These are phyloP conservation scores for Bellardia pandia DNA, from an alignment of 2,888 invertebrate species.

Conservation along the genomic window DNA sequence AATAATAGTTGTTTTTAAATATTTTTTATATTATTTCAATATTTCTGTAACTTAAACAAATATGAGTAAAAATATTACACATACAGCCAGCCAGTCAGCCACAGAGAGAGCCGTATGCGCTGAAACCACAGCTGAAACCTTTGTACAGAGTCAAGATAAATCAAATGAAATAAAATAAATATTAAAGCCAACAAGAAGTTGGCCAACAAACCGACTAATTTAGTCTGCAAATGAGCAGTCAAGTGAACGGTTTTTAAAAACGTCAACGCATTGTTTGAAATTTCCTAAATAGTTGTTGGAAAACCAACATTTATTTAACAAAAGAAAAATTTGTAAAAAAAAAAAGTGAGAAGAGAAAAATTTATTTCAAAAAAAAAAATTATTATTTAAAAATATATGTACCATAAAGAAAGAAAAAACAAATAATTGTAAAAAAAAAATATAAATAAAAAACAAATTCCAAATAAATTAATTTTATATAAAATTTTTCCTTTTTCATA, in stretches of 20 bases:
- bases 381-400: constrained; percentile 18
- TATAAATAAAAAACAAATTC: constrained; percentile 5
- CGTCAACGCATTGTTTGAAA: constrained; percentile 61
- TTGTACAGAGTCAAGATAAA: not conserved
- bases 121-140: constrained; percentile 61
- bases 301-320: constrained; percentile 63
- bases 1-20: not conserved
- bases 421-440: not conserved
- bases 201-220: constrained; percentile 81
- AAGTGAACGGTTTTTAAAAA: constrained; percentile 79
- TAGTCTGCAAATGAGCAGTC: constrained; percentile 84
- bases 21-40: not conserved
- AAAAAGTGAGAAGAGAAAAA: constrained; percentile 33
- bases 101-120: constrained; percentile 50
- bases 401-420: constrained; percentile 10
- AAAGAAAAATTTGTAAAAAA: constrained; percentile 41
- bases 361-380: constrained; percentile 28
- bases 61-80: too few relatives aligned
- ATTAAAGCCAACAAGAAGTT: constrained; percentile 79
- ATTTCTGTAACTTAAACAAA: too few relatives aligned
- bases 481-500: not conserved
- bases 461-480: not conserved
- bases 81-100: not conserved
- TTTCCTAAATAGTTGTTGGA: constrained; percentile 66
- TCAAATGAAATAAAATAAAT: constrained; percentile 19